Evolutionary conservation across 1,140 invertebrate species (phyloP).

Genomic region (Cydia pomonella): DNA sequence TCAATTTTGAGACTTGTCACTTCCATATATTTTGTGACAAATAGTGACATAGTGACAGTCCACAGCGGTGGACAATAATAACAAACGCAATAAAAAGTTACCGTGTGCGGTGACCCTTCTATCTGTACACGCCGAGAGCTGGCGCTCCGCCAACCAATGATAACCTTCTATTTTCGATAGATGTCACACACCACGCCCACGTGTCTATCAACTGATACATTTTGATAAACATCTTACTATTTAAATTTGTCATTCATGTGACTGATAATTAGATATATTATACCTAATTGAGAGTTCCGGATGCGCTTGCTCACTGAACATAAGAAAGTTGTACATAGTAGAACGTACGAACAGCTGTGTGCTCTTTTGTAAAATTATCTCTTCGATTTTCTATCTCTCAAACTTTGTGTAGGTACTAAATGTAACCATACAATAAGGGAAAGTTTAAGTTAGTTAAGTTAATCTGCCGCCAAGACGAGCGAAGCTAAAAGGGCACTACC

Average conservation of each 20-base stretch:
- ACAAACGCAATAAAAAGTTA: neutral
- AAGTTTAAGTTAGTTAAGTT: too few relatives aligned
- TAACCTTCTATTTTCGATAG: conserved; percentile 5
- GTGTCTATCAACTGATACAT: conserved; percentile 6
- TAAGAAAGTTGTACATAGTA: neutral
- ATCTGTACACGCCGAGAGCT: neutral
- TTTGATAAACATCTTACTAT: neutral
- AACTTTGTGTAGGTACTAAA: too few relatives aligned
- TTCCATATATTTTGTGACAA: too few relatives aligned
- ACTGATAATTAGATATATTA: neutral
- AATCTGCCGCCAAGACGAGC: too few relatives aligned
- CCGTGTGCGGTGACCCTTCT: neutral
- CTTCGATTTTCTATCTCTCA: too few relatives aligned
- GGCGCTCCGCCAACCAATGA: neutral
- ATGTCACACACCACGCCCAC: conserved; percentile 11
- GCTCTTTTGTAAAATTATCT: too few relatives aligned
- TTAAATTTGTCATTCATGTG: neutral
- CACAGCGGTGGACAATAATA: neutral
- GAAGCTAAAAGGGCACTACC: too few relatives aligned
- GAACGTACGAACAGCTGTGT: too few relatives aligned
- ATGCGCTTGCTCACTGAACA: neutral
- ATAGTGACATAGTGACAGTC: too few relatives aligned
- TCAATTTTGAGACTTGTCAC: too few relatives aligned
- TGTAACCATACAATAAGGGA: too few relatives aligned
- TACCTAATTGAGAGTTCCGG: neutral